A percentile compares a stretch with the other conserved stretches of the same genome.
phyloP scores from a whole-genome alignment of 1,140 invertebrate species.

The Ips typographus region DNA sequence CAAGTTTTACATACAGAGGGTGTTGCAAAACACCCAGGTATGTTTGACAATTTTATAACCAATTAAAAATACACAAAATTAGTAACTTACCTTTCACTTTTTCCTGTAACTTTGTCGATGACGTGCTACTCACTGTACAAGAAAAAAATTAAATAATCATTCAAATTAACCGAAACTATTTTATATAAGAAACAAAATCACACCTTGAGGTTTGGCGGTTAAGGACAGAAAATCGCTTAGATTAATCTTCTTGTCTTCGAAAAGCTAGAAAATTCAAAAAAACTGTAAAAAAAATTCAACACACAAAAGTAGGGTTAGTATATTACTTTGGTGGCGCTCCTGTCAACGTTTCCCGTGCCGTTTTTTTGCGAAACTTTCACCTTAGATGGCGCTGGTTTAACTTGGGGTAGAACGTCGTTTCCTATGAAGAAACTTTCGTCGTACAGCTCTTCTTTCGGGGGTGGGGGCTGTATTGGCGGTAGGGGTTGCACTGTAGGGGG shows the following conservation, averaged over 20 bases:
- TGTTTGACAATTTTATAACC: neutral
- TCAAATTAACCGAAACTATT: slow-evolving; percentile 13
- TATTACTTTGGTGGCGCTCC: slow-evolving; percentile 6
- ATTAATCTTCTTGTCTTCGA: slow-evolving; percentile 35
- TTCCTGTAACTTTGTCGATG: slow-evolving; percentile 34
- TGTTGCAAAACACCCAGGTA: neutral
- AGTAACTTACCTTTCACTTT: slow-evolving; percentile 41
- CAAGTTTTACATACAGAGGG: no score
- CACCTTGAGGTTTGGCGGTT: slow-evolving; percentile 39
- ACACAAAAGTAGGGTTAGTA: neutral
- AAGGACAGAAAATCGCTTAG: slow-evolving; percentile 39
- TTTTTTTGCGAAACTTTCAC: neutral
- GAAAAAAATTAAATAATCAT: slow-evolving; percentile 11
- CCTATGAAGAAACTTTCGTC: slow-evolving; percentile 41
- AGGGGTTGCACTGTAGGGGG: neutral
- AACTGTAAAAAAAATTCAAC: slow-evolving; percentile 1
- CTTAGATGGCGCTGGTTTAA: neutral
- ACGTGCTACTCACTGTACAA: slow-evolving; percentile 31
- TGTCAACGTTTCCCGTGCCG: neutral
- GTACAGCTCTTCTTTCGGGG: slow-evolving; percentile 9
- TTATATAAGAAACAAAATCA: slow-evolving; percentile 18
- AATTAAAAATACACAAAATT: neutral
- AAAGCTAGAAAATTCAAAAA: slow-evolving; percentile 35
- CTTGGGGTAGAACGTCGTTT: neutral
- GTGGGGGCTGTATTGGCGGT: no score